phyloP scores from a whole-genome alignment of 2,113 vertebrate genomes.

The Pycnonotus jocosus region DNA sequence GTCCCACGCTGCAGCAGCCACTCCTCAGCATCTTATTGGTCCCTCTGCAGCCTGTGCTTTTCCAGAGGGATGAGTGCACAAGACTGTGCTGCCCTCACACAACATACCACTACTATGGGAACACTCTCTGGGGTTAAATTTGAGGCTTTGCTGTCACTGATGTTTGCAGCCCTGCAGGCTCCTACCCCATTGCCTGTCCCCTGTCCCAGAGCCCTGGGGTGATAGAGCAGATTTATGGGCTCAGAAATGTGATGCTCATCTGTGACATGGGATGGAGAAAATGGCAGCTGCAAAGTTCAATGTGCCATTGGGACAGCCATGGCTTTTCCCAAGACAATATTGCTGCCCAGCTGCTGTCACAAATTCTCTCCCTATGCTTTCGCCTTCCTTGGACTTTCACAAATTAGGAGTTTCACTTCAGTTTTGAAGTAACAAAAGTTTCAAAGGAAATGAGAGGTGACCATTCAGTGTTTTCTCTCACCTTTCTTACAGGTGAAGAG shows the following conservation, averaged over 20 bases:
- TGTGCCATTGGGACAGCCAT: background rate
- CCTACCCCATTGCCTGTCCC: background rate
- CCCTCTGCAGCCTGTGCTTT: background rate
- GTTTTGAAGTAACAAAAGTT: background rate
- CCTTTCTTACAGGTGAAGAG: background rate
- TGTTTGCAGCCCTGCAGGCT: background rate
- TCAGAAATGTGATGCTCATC: background rate
- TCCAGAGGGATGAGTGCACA: background rate
- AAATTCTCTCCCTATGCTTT: background rate
- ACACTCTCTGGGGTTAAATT: background rate
- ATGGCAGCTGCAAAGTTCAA: background rate
- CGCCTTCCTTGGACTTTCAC: background rate
- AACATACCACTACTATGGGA: background rate
- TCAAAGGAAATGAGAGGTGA: background rate
- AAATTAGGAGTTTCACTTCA: background rate
- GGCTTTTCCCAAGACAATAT: background rate
- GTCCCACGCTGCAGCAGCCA: rapidly evolving
- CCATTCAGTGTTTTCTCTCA: background rate
- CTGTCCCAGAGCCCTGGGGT: rapidly evolving
- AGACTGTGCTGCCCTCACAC: background rate
- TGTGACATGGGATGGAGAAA: background rate
- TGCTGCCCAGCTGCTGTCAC: background rate
- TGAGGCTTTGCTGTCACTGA: background rate
- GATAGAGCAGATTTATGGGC: background rate
- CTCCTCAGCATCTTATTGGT: rapidly evolving